Evolutionary conservation across 2,113 vertebrate genomes (phyloP).

Genomic region (Silurus glanis): DNA sequence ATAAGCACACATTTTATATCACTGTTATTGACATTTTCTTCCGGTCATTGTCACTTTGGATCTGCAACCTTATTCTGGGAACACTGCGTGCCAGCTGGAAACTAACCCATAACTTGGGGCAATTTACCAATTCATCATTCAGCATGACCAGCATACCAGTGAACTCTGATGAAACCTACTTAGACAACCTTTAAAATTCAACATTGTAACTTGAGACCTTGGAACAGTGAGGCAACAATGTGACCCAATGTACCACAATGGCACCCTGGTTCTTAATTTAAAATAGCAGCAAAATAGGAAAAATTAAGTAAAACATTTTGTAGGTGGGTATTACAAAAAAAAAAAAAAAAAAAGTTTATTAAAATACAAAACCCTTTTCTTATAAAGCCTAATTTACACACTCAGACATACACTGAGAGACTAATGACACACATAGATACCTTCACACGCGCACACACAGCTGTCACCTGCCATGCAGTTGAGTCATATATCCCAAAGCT

Average conservation of each 20-base stretch:
- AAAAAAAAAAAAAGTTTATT: background rate
- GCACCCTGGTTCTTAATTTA: background rate
- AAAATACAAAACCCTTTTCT: background rate
- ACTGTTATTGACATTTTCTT: background rate
- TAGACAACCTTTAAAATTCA: background rate
- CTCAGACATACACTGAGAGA: background rate
- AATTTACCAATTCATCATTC: background rate
- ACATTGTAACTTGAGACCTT: background rate
- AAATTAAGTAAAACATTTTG: background rate
- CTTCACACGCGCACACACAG: constrained; percentile 18
- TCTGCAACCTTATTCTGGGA: background rate
- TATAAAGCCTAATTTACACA: background rate
- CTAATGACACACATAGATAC: background rate
- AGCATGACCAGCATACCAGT: background rate
- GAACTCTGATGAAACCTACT: background rate
- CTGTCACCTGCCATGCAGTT: constrained; percentile 29
- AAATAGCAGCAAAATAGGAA: background rate
- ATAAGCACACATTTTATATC: background rate
- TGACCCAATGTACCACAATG: background rate
- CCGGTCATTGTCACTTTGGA: background rate
- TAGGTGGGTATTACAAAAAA: background rate
- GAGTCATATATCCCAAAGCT: constrained; percentile 41
- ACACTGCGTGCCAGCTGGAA: background rate
- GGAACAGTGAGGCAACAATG: background rate
- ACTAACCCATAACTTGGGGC: background rate